Percentiles rank a stretch among this genome's conserved stretches.
Evolutionary conservation across 1,140 invertebrate species (phyloP).

Genomic region (Zaprionus taronus): DNA sequence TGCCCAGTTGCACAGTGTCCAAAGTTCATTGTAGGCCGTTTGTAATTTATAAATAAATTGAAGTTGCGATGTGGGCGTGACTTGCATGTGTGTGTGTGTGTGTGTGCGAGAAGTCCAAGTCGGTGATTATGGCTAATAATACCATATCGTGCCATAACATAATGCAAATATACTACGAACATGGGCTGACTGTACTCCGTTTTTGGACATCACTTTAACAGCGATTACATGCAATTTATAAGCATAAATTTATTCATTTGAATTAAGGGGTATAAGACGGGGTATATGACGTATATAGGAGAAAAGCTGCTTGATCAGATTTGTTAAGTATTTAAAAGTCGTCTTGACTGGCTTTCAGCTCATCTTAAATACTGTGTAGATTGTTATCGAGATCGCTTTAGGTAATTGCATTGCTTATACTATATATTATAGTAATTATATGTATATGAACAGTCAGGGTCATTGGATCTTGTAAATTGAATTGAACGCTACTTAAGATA

Average conservation of each 20-base stretch:
- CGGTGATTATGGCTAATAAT: neutral
- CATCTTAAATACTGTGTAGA: neutral
- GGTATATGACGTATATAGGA: too few species aligned
- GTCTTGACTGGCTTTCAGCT: neutral
- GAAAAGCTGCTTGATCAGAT: too few species aligned
- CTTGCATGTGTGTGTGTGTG: neutral
- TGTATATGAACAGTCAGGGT: neutral
- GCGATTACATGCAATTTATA: neutral
- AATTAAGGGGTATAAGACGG: neutral
- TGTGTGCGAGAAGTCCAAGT: constrained; percentile 12
- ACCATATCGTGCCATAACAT: constrained; percentile 8
- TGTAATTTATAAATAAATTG: constrained; percentile 50
- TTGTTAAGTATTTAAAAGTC: neutral
- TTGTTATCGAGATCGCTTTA: neutral
- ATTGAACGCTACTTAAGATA: neutral
- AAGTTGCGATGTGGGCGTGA: constrained; percentile 30
- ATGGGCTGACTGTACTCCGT: neutral
- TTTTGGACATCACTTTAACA: neutral
- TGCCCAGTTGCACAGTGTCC: constrained; percentile 18
- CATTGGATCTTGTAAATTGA: neutral
- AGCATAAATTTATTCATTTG: neutral
- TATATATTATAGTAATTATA: constrained; percentile 1
- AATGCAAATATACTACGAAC: neutral
- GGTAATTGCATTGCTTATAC: neutral
- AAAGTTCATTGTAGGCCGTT: constrained; percentile 43